Evolutionary conservation across 37 sponge, comb jelly and placozoan species (phyloP).

Genomic region (Axinella damicornis): DNA sequence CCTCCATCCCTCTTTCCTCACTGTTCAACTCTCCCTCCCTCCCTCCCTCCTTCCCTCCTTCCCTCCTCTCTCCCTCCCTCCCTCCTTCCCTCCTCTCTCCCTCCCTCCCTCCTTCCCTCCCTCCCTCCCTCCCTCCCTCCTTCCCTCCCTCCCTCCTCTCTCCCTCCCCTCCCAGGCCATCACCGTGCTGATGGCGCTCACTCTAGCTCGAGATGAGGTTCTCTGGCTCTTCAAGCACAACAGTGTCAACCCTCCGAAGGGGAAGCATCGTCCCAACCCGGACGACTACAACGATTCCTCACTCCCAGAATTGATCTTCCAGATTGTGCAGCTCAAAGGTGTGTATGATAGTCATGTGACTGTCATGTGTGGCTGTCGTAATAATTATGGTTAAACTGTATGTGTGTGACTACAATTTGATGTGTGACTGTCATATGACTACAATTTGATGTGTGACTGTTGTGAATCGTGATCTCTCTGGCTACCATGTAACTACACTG

Average conservation of each 20-base stretch:
- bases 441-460: too few relatives aligned
- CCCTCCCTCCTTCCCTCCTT: too few relatives aligned
- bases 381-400: too few relatives aligned
- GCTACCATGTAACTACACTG: too few relatives aligned
- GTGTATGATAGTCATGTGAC: too few relatives aligned
- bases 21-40: too few relatives aligned
- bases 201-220: slow-evolving; percentile 88
- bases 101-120: background rate
- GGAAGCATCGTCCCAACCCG: slow-evolving; percentile 73
- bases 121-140: background rate
- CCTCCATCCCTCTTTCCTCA: too few relatives aligned
- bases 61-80: background rate
- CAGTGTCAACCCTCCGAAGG: slow-evolving; percentile 54
- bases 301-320: slow-evolving; percentile 86
- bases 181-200: slow-evolving; percentile 72
- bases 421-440: background rate
- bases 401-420: too few relatives aligned
- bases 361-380: too few relatives aligned
- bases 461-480: too few relatives aligned
- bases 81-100: background rate
- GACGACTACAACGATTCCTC: slow-evolving; percentile 78
- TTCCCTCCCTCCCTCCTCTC: slow-evolving; percentile 2
- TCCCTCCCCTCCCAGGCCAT: slow-evolving; percentile 46
- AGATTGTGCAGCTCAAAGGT: slow-evolving; percentile 72
- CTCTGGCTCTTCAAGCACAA: slow-evolving; percentile 87